Base-by-base conservation (phyloP, 2,113 vertebrate species). In the Perccottus glenii region DNA sequence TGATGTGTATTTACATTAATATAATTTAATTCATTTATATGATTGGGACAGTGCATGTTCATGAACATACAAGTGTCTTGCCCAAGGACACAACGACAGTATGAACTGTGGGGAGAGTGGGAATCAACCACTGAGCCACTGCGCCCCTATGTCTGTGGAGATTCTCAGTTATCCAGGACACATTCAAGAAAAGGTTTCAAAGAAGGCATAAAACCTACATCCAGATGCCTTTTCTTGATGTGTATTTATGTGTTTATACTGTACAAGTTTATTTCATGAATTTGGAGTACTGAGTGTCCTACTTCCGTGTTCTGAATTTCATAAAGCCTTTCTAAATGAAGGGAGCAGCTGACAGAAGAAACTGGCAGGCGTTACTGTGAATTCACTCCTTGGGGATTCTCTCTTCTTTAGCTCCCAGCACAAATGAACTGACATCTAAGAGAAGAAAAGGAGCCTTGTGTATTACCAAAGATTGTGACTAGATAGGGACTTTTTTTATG, bases 341-440 rank as follows among this genome's bases (percentile, higher is more conserved):
- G 87, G 86, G 79, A 75, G 73, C 81, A 82, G 74, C 81, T 87
- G 84, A 89, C 80, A 87, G 87, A 67, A 72, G 68, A 75, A 87
- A 82, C 88, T 88, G 89, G 85, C 89, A 88, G 83, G 66, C 84
- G 38, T 80, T 84, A 75, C 84, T 85, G 82, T 83, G 84, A 82
- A 87, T 80, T 72, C 61, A 67, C 84, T 89, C 88, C 85, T 78
- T 53, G 15, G 87, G 87, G 86, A 84, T 78, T 79, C 74, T 79
- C 74, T 76, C 67, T 77, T 77, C 71, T 70, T 83, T 82, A 82
- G 75, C 80, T 83, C 72, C 71, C 40, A 72, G 73, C 84, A 83
- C 79, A 87, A 86, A 85, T 82, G 79, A 86, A 85, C 85, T 82
- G 85, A 88, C 85, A 89, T 89, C 83, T 87, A 77, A 89, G 75